Evolutionary conservation across 2,888 invertebrate genomes (phyloP).

Genomic region (Panzeria rudis): DNA sequence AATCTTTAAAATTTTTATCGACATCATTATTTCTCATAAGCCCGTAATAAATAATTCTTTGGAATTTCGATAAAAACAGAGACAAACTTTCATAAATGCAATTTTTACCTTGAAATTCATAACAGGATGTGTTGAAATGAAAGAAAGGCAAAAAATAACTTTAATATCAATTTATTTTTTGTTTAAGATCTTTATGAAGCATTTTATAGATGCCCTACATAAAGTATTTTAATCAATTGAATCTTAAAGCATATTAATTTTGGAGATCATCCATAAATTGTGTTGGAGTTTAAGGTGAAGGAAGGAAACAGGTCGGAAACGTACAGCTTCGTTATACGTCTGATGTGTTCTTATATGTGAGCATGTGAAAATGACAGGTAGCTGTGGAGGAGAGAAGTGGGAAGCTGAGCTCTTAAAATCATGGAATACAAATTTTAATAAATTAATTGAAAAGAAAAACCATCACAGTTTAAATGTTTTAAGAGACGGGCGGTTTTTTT

Average conservation of each 20-base stretch:
- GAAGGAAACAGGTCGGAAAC: too few species aligned
- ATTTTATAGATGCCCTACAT: constrained; percentile 43
- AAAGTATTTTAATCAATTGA: neutral
- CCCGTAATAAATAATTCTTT: constrained; percentile 72
- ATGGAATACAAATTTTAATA: too few species aligned
- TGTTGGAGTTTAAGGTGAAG: too few species aligned
- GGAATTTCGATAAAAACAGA: constrained; percentile 65
- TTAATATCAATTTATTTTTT: constrained; percentile 62
- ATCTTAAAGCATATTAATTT: neutral
- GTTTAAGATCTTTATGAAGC: constrained; percentile 65
- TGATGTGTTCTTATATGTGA: too few species aligned
- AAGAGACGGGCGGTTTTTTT: too few species aligned
- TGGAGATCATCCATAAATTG: too few species aligned
- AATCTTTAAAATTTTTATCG: constrained; percentile 73
- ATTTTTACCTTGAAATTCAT: constrained; percentile 73
- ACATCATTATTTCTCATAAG: constrained; percentile 73
- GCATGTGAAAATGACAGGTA: too few species aligned
- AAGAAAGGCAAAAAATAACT: constrained; percentile 28
- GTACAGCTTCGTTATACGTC: too few species aligned
- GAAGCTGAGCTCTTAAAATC: too few species aligned
- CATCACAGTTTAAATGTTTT: too few species aligned
- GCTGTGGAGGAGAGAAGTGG: too few species aligned
- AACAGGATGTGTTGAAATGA: constrained; percentile 71
- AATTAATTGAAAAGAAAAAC: too few species aligned
- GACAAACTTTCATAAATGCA: constrained; percentile 70